A percentile compares a stretch with the other conserved stretches of the same genome.
Conservation (phyloP, 1,140 invertebrate genomes). For the Sarcophaga bullata region DNA sequence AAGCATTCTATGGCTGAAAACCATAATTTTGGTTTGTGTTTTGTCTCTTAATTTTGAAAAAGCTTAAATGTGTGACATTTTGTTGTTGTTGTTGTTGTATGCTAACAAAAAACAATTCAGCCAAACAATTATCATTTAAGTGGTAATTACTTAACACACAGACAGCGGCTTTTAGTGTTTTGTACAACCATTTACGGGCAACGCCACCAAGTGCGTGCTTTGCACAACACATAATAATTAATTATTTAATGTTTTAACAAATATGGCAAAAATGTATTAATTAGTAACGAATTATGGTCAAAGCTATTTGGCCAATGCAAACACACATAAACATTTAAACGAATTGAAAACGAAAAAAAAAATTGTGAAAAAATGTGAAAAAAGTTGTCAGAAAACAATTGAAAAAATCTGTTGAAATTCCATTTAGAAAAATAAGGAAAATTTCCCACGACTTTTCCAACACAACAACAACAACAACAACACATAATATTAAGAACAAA, state of each 20-base stretch:
- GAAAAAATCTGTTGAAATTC: neutral
- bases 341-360: neutral
- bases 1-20: too few relatives aligned
- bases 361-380: neutral
- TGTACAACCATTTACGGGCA: slow-evolving; percentile 30
- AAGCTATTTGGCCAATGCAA: neutral
- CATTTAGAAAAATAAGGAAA: slow-evolving; percentile 7
- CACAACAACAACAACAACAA: neutral
- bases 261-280: slow-evolving; percentile 41
- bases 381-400: neutral
- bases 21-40: too few relatives aligned
- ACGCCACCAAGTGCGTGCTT: slow-evolving; percentile 38
- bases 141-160: slow-evolving; percentile 40
- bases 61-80: slow-evolving; percentile 27
- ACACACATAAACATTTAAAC: neutral
- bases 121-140: slow-evolving; percentile 38
- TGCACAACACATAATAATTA: slow-evolving; percentile 40
- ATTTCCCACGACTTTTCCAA: slow-evolving; percentile 18
- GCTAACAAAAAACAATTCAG: slow-evolving; percentile 12
- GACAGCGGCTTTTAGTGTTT: slow-evolving; percentile 36
- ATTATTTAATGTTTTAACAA: slow-evolving; percentile 36
- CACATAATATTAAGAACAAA: too few relatives aligned
- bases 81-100: neutral
- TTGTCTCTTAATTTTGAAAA: neutral
- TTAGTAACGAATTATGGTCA: slow-evolving; percentile 37